Evolutionary conservation across 2,888 invertebrate species (phyloP).

Genomic region (Cartodere bifasciata): DNA sequence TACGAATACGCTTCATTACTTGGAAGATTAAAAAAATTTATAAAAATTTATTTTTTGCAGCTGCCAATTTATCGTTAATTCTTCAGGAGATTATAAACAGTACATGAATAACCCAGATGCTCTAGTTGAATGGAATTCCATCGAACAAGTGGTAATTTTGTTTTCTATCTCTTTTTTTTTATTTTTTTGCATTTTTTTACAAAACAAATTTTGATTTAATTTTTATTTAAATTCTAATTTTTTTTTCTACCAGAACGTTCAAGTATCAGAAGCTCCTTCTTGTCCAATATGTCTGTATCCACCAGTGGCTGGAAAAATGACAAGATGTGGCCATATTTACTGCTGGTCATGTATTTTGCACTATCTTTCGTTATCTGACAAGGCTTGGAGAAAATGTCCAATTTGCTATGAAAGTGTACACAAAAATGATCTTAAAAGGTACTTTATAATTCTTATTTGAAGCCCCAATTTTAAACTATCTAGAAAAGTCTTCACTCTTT

Average conservation of each 20-base stretch:
- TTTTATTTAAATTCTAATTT: conserved; percentile 1
- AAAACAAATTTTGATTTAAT: neutral
- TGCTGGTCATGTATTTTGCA: conserved; percentile 94
- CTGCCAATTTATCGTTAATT: conserved; percentile 90
- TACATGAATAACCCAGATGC: conserved; percentile 76
- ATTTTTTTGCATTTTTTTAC: too few relatives aligned
- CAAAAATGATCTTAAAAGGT: conserved; percentile 74
- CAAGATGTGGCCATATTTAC: conserved; percentile 88
- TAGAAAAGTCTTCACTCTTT: too few relatives aligned
- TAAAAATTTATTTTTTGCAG: conserved; percentile 37
- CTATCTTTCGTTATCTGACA: conserved; percentile 77
- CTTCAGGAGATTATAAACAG: conserved; percentile 63
- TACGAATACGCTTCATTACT: too few relatives aligned
- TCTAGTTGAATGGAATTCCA: conserved; percentile 80
- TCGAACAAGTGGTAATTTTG: conserved; percentile 81
- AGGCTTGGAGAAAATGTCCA: conserved; percentile 75
- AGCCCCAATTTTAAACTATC: too few relatives aligned
- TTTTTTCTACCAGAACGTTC: conserved; percentile 40
- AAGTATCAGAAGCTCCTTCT: conserved; percentile 51
- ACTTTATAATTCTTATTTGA: too few relatives aligned
- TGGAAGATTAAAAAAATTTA: neutral
- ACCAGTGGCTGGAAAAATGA: conserved; percentile 82
- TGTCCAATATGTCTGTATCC: conserved; percentile 89
- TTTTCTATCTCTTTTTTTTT: neutral
- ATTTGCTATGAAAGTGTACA: conserved; percentile 80